Evolutionary conservation across 2,888 invertebrate species (phyloP), one percentile per base, ranked within the genome.

Genomic region (Schizotus pectinicornis): DNA sequence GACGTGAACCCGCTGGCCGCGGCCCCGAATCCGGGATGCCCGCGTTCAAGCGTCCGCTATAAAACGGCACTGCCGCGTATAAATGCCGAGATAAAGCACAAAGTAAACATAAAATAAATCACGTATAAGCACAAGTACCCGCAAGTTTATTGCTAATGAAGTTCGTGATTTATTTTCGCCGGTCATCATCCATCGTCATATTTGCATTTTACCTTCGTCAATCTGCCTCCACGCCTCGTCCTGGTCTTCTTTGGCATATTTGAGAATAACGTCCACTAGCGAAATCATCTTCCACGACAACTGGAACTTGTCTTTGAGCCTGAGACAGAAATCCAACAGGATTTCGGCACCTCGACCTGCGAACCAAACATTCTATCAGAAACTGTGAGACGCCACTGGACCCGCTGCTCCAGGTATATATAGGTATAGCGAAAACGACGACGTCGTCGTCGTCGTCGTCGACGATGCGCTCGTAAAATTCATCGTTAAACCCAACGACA

Each of bases 231-330:
- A 77, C 12, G 81, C 82, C 61, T 81, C 80, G 49, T 81, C 78
- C 32, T 80, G 75, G 67, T 83, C 79, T 37, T 77, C 79, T 52
- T 78, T 78, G 53, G 79, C 75, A 57, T 80, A 78, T 63, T 81
- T 82, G 7, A 83, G 70, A 45, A 82, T 81, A 12, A 81, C 78
- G 67, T 81, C 80, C 68, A 83, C 79, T 59, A 82, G 68, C 8
- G 81, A 76, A 51, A 82, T 69, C 75, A 80, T 78, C 53, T 75
- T 78, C 78, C 79, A 79, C 7, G 80, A 75, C 58, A 80, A 74
- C 48, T 77, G 74, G 70, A 80, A 82, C 62, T 76, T 77, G 58
- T 79, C 77, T 61, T 75, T 76, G 6, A 81, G 65, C 63, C 77
- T 78, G 56, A 77, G 75, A 67, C 80, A 81, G 64, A 80, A 77